Conservation (phyloP, 2,113 vertebrate genomes). For the Eurypyga helias region DNA sequence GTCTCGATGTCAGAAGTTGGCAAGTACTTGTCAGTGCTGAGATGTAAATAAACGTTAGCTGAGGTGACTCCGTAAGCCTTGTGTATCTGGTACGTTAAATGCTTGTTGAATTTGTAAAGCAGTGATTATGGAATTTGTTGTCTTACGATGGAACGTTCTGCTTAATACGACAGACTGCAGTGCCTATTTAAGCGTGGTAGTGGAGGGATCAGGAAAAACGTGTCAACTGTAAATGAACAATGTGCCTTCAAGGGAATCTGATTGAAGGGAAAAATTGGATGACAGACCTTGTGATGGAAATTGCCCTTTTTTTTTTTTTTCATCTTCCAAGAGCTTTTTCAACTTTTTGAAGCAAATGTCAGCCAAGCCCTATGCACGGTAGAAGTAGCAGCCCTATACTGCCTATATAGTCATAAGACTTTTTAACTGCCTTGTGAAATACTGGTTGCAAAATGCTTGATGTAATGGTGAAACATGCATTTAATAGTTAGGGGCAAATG, state of each 20-base stretch:
- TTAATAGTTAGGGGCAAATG: background rate
- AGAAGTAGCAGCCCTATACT: background rate
- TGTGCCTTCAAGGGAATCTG: background rate
- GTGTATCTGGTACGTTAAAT: background rate
- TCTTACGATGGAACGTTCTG: background rate
- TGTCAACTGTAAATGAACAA: background rate
- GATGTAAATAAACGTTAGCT: background rate
- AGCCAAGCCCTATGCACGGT: background rate
- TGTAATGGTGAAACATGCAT: background rate
- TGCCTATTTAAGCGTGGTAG: background rate
- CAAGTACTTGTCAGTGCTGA: background rate
- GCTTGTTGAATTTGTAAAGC: background rate
- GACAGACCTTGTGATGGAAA: background rate
- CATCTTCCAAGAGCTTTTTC: too few relatives aligned
- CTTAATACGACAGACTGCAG: background rate
- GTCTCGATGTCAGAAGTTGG: background rate
- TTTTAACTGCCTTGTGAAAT: background rate
- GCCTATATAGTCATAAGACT: background rate
- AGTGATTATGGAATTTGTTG: background rate
- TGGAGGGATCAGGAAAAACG: background rate
- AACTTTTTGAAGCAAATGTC: background rate
- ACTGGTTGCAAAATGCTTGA: background rate
- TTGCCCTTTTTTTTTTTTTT: fast-evolving
- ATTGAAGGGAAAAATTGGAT: background rate
- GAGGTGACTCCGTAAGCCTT: background rate